These are phyloP conservation scores for Pseudochirops cupreus DNA, from an alignment of 2,797 vertebrate species.

Conservation along the genomic window DNA sequence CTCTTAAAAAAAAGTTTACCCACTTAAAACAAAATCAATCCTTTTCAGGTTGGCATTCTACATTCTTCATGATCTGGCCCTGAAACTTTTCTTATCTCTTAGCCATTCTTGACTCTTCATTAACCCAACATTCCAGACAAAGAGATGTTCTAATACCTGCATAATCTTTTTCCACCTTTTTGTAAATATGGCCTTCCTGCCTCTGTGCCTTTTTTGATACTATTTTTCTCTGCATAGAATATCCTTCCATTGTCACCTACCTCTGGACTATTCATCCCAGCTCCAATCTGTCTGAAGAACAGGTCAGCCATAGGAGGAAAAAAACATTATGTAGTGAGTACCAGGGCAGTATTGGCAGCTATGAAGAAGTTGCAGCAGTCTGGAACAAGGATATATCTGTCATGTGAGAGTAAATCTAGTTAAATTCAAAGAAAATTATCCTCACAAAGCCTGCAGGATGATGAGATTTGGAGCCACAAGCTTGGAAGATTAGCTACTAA, in stretches of 20 bases:
- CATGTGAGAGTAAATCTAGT: neutral
- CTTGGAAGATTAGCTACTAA: neutral
- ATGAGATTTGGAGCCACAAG: neutral
- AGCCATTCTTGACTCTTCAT: neutral
- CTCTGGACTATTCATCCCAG: neutral
- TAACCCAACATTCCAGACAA: neutral
- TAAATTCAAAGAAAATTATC: neutral
- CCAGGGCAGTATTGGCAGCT: neutral
- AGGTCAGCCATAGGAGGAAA: neutral
- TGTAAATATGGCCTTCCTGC: neutral
- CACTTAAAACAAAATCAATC: neutral
- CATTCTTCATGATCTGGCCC: neutral
- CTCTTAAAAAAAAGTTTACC: neutral
- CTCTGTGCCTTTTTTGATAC: neutral
- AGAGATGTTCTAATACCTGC: neutral
- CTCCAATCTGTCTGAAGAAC: neutral
- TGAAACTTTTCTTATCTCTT: neutral
- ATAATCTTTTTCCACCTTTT: neutral
- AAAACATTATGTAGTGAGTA: neutral
- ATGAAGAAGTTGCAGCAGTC: neutral
- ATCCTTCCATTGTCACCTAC: neutral
- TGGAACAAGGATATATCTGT: neutral
- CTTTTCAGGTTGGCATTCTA: neutral
- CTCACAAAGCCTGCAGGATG: neutral
- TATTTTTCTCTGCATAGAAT: neutral